Base-by-base conservation (phyloP, 2,113 vertebrate species). In the Phylloscopus trochiloides region DNA sequence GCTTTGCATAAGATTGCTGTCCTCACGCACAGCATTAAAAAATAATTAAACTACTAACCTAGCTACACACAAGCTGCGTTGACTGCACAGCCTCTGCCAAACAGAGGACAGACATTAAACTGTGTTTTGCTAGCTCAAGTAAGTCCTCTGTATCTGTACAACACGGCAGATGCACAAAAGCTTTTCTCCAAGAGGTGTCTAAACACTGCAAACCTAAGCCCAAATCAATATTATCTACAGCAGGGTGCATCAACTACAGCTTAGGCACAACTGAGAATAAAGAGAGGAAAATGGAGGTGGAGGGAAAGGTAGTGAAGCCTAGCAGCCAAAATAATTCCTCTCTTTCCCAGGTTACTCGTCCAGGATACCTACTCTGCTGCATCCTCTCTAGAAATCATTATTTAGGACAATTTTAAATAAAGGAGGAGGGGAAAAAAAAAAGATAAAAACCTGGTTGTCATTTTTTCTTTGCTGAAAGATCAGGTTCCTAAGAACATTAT, bases 391-490 rank as follows among this genome's bases (percentile, higher is more conserved):
- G n/a, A 67, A 72, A 38, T 10, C 3, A 43, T 57, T 40, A n/a
- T 75, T 62, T 52, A 25, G n/a, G n/a, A 58, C 22, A 25, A 24
- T 6, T 54, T 31, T 15, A 28, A n/a, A 5, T 20, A 38, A 12
- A 40, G 5, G 21, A 19, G 7, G 16, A 38, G 3, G 38, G 38
- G 38, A 12, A 54, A 20, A 38, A 63, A 19, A 29, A 19, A 9
- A 31, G 1, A 12, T 0, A 19, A 29, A 72, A 29, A 20, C 1
- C 31, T 34, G 10, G 1, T 62, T 55, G 21, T 50, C 11, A 36
- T 11, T 47, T 24, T 55, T n/a, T 22, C 36, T 43, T 43, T 29
- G 19, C 3, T 25, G 13, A 40, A 68, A 50, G 17, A 51, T 24
- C 19, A 65, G 26, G n/a, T 5, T 48, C 47, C 17, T 74, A 51